phyloP scores from a whole-genome alignment of 2,113 vertebrate genomes.

The Entosphenus tridentatus region DNA sequence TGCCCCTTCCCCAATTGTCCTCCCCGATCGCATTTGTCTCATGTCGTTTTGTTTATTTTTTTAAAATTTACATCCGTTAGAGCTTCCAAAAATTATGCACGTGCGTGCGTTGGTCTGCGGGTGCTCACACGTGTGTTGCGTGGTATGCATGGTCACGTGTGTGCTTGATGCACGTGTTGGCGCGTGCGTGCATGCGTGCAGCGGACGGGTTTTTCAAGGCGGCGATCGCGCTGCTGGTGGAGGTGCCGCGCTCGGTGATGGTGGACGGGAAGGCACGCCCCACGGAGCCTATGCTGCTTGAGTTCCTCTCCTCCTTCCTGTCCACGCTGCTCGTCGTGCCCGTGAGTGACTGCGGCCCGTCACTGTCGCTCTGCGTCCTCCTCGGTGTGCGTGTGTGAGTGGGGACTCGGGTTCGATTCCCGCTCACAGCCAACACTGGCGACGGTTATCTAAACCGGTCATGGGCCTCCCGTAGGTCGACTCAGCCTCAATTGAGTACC shows the following conservation, averaged over 20 bases:
- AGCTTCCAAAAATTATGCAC: too few species aligned
- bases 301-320: constrained; percentile 80
- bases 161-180: too few species aligned
- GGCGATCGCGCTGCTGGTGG: constrained; percentile 53
- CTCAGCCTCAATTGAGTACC: too few species aligned
- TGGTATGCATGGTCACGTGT: too few species aligned
- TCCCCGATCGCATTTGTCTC: too few species aligned
- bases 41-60: too few species aligned
- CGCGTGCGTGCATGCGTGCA: constrained; percentile 13
- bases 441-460: neutral
- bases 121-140: too few species aligned
- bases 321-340: constrained; percentile 62
- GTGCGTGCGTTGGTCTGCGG: too few species aligned
- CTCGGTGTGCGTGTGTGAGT: neutral
- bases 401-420: neutral
- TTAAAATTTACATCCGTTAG: too few species aligned
- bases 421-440: neutral
- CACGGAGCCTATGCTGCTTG: constrained; percentile 57
- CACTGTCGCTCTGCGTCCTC: too few species aligned
- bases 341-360: constrained; percentile 23
- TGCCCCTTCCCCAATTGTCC: too few species aligned
- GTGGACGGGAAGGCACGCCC: constrained; percentile 68
- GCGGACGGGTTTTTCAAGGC: constrained; percentile 89
- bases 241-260: constrained; percentile 63
- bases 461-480: neutral